Base-by-base conservation (phyloP, 2,888 invertebrate genomes). In the Helicoverpa assulta region DNA sequence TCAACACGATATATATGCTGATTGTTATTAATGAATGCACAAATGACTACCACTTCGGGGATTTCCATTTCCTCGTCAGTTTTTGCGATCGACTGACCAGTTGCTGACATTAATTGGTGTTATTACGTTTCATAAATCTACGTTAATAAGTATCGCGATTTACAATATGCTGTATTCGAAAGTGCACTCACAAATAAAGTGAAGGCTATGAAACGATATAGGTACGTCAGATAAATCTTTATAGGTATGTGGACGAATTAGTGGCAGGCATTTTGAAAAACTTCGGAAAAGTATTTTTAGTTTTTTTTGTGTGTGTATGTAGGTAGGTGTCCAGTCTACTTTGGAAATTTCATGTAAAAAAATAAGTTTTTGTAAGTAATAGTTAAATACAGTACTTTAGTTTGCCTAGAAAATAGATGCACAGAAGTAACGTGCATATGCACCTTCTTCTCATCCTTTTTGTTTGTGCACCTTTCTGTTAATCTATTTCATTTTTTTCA, bases 41-140 rank as follows among this genome's bases (percentile, higher is more conserved):
- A 54, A 63, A 59, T 60, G 12, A 66, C 56, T 19, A 26, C 53
- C 14, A 66, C 54, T 65, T 55, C 58, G 1, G 52, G 63, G 4
- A 59, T 78, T 60, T 58, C 58, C 60, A 66, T 70, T 79, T 67
- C 70, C 66, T 60, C 62, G 57, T 64, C 60, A 66, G 65, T 76
- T 80, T 70, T 70, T 73, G 63, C 58, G 72, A 76, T 81, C 64
- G 52, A 51, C 70, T 72, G 70, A 58, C 53, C 73, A 76, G 62
- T 73, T 67, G 63, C 54, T 72, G 73, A 62, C 68, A 76, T 69
- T 81, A 79, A 82, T 80, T 73, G 78, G 55, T 70, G 73, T 78
- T 76, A 74, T 78, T 82, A 74, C 56, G 73, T 76, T 70, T 70
- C 73, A 82, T 80, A 82, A 78, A 82, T 72, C 81, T 80, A 61